Evolutionary conservation across 2,113 vertebrate genomes (phyloP).

Genomic region (Seriola aureovittata): DNA sequence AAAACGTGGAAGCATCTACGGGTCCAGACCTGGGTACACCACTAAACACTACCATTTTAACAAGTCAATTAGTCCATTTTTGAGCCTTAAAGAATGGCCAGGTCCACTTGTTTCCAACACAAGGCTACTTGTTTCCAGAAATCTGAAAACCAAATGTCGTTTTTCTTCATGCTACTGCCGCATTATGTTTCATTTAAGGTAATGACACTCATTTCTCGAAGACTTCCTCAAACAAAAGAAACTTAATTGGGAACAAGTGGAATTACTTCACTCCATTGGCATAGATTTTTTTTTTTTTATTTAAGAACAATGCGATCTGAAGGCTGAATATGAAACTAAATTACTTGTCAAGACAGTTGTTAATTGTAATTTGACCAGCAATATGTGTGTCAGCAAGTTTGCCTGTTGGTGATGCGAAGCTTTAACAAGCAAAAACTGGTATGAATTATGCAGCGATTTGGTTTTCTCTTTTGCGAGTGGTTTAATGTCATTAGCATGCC

Average conservation of each 20-base stretch:
- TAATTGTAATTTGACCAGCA: slow-evolving; percentile 43
- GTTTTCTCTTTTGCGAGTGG: slow-evolving; percentile 56
- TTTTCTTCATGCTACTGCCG: background rate
- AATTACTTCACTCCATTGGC: slow-evolving; percentile 27
- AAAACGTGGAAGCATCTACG: slow-evolving; percentile 17
- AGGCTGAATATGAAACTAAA: slow-evolving; percentile 22
- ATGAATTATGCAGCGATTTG: slow-evolving; percentile 54
- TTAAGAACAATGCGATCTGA: slow-evolving; percentile 21
- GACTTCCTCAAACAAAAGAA: slow-evolving; percentile 22
- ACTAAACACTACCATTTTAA: slow-evolving; percentile 3
- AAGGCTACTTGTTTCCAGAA: slow-evolving; percentile 2
- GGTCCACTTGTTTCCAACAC: background rate
- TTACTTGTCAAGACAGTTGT: slow-evolving; percentile 46
- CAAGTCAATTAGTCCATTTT: slow-evolving; percentile 14
- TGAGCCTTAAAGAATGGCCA: background rate
- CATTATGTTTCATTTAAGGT: slow-evolving; percentile 21
- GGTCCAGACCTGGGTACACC: slow-evolving; percentile 12
- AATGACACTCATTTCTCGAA: slow-evolving; percentile 10
- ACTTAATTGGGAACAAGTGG: slow-evolving; percentile 45
- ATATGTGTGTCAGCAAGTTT: slow-evolving; percentile 51
- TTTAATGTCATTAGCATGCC: slow-evolving; percentile 68
- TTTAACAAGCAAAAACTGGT: slow-evolving; percentile 45
- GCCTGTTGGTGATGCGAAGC: slow-evolving; percentile 34
- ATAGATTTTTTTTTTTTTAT: background rate
- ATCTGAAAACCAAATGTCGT: slow-evolving; percentile 12